Conservation (phyloP, 2,113 vertebrate genomes). For the Pavo muticus region DNA sequence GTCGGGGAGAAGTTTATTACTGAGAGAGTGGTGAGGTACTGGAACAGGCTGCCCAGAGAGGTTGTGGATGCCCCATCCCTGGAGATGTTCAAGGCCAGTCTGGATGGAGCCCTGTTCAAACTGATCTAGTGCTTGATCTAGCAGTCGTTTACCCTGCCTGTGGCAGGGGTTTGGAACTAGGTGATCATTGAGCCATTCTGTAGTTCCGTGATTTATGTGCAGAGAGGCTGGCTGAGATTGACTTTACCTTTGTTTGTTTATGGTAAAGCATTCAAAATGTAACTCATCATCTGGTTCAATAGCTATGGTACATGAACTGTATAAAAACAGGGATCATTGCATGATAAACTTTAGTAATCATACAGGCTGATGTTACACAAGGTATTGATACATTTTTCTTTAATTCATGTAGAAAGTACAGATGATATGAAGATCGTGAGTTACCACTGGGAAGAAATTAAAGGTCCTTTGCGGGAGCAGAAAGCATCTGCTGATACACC, state of each 20-base stretch:
- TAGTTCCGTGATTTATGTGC: not conserved
- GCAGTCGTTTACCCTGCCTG: no score
- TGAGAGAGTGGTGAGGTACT: no score
- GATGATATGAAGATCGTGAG: conserved; percentile 81
- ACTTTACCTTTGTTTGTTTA: not conserved
- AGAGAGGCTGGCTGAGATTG: not conserved
- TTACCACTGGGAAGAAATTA: conserved; percentile 85
- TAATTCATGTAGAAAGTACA: conserved; percentile 74
- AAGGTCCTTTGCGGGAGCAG: conserved; percentile 76
- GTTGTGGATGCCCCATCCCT: no score
- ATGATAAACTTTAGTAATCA: not conserved
- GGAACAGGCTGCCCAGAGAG: no score
- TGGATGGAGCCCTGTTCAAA: no score
- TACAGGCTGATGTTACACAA: not conserved
- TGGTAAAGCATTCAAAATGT: not conserved
- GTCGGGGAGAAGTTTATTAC: no score
- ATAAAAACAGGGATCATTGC: not conserved
- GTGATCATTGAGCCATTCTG: no score
- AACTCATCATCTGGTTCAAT: not conserved
- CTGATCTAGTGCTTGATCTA: no score
- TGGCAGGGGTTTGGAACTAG: no score
- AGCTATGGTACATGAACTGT: not conserved
- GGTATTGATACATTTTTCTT: not conserved
- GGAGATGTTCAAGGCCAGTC: no score
- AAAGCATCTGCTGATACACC: conserved; percentile 75